Percentiles rank a stretch among this genome's conserved stretches.
These are phyloP conservation scores for Lymantria dispar DNA, from an alignment of 2,888 invertebrate genomes.

Conservation along the genomic window DNA sequence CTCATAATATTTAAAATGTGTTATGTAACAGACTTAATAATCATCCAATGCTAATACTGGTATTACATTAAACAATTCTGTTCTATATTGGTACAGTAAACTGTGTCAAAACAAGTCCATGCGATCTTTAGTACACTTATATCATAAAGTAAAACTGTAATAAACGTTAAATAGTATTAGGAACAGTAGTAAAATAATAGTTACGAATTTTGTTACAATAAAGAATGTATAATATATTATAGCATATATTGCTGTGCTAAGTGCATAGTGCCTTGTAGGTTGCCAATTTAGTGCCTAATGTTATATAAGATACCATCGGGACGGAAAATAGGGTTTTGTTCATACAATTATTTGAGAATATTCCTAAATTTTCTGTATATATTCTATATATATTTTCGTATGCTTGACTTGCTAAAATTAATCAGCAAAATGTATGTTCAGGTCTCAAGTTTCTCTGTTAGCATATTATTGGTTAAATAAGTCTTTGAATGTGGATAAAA, in stretches of 20 bases:
- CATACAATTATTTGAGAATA: conserved; percentile 8
- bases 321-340: conserved; percentile 47
- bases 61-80: neutral
- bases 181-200: conserved; percentile 37
- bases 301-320: conserved; percentile 54
- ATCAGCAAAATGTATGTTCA: conserved; percentile 1
- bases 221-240: conserved; percentile 52
- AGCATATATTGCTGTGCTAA: conserved; percentile 79
- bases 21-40: too few species aligned
- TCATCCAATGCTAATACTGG: neutral
- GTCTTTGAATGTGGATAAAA: conserved; percentile 39
- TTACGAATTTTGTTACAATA: conserved; percentile 51
- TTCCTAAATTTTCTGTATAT: neutral
- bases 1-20: too few species aligned
- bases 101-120: conserved; percentile 4
- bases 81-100: neutral
- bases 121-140: conserved; percentile 4
- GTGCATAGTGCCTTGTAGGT: conserved; percentile 84
- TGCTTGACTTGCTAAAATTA: conserved; percentile 18
- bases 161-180: conserved; percentile 29
- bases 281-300: conserved; percentile 83
- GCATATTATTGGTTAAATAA: conserved; percentile 7
- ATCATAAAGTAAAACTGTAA: conserved; percentile 2
- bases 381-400: conserved; percentile 1
- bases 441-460: conserved; percentile 11